Conservation (phyloP, 2,888 invertebrate genomes). For the Xestoiulus laeticollis region DNA sequence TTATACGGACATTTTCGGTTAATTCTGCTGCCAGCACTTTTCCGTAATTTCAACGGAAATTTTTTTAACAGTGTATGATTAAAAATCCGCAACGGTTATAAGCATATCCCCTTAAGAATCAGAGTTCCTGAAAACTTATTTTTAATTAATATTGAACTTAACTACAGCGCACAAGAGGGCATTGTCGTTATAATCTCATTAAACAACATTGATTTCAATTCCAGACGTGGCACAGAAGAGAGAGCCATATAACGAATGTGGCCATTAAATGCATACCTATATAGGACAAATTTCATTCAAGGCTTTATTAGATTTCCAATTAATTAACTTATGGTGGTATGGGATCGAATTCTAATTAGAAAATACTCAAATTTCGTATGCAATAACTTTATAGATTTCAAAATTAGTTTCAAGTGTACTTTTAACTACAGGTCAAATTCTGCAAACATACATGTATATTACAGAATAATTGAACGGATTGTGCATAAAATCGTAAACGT, state of each 20-base stretch:
- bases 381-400: neutral
- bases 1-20: too few relatives aligned
- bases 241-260: neutral
- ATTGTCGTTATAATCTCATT: constrained; percentile 24
- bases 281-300: neutral
- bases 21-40: too few relatives aligned
- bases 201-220: neutral
- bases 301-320: neutral
- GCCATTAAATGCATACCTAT: neutral
- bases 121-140: neutral
- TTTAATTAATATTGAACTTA: constrained; percentile 34
- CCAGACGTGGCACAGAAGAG: neutral
- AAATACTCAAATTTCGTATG: neutral
- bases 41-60: neutral
- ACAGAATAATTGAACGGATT: neutral
- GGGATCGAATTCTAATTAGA: neutral
- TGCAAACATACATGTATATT: too few relatives aligned
- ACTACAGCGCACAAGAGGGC: neutral
- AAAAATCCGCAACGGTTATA: neutral
- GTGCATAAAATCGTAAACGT: neutral
- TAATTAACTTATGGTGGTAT: neutral
- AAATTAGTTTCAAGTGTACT: neutral
- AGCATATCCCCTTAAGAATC: neutral
- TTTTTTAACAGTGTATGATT: neutral
- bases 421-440: too few relatives aligned